Base-by-base conservation (phyloP, 2,797 vertebrate species). In the Thripadectes ignobilis region DNA sequence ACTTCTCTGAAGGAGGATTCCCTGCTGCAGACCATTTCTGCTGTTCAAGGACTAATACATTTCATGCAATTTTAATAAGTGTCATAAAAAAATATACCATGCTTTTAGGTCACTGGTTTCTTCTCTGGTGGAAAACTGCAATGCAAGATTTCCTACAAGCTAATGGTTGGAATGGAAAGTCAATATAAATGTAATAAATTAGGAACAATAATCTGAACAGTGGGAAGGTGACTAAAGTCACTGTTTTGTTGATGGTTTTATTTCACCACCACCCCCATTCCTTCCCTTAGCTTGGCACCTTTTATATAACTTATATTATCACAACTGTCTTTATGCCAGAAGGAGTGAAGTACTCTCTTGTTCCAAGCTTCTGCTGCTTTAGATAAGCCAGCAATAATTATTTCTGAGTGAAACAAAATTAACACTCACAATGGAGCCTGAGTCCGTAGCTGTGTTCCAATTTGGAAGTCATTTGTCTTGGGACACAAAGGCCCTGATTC, bases 321-420 rank as follows among this genome's bases (percentile, higher is more conserved):
- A 81, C 66, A 66, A 88, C 79, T 93, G 93, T 95, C 90, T 92
- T 84, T 90, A 88, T 94, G 96, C 94, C 96, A 97, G 92, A 92
- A 96, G 85, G 85, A 97, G 94, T 90, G 93, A 94, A 95, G 92
- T 66, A 90, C 79, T 94, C 93, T 96, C 92, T 90, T 84, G 66
- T 96, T 95, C 93, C 94, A 97, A 97, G 95, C 95, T 96, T 96
- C 96, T 97, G 94, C 95, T 97, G 65, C 88, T 97, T 89, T 85
- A 97, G 96, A 96, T 97, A 96, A 96, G 94, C 93, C 89, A 96
- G 92, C 80, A 95, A 94, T 95, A 96, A 96, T 96, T 97, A 95
- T 93, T 96, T 95, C 88, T 93, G 80, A 95, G 92, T 90, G 92
- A 95, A 94, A 95, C 51, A 95, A 94, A 93, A 95, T 96, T 96